Conservation (phyloP, 2,113 vertebrate genomes). For the Varanus komodoensis region DNA sequence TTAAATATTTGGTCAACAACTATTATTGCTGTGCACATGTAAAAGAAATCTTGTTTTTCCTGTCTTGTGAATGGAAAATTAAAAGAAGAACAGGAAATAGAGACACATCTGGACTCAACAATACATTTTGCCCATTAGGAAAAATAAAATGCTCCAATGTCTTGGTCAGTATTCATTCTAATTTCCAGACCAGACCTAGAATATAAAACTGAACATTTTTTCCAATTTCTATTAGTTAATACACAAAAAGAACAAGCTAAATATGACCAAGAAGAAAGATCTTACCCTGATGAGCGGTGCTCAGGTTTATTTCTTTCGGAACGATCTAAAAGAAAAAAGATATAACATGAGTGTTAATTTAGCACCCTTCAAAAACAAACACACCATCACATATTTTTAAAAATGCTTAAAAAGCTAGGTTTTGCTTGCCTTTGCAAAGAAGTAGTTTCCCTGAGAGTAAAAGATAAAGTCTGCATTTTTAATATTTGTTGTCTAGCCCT, state of each 20-base stretch:
- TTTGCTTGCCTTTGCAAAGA: slow-evolving; percentile 20
- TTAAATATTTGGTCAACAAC: background rate
- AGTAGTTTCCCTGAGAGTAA: slow-evolving; percentile 38
- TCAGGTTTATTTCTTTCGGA: slow-evolving; percentile 88
- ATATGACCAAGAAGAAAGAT: slow-evolving; percentile 58
- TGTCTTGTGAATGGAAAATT: slow-evolving; percentile 11
- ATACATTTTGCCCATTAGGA: slow-evolving; percentile 7
- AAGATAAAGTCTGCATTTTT: slow-evolving; percentile 47
- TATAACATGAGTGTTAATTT: slow-evolving; percentile 60
- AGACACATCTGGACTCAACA: slow-evolving; percentile 6
- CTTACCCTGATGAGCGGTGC: slow-evolving; percentile 85
- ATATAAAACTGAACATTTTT: slow-evolving; percentile 25
- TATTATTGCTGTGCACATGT: background rate
- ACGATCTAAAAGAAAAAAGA: slow-evolving; percentile 82
- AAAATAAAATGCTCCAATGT: slow-evolving; percentile 18
- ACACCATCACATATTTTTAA: slow-evolving; percentile 26
- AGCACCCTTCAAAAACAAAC: slow-evolving; percentile 50
- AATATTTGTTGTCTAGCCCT: slow-evolving; percentile 38
- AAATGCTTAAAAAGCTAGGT: slow-evolving; percentile 49
- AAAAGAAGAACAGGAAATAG: background rate
- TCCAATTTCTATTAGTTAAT: slow-evolving; percentile 28
- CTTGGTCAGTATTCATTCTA: slow-evolving; percentile 19
- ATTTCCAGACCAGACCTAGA: slow-evolving; percentile 37
- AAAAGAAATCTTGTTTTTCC: background rate
- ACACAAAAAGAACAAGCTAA: background rate